Evolutionary conservation across 2,797 vertebrate species (phyloP).

Genomic region (Siniperca scherzeri): DNA sequence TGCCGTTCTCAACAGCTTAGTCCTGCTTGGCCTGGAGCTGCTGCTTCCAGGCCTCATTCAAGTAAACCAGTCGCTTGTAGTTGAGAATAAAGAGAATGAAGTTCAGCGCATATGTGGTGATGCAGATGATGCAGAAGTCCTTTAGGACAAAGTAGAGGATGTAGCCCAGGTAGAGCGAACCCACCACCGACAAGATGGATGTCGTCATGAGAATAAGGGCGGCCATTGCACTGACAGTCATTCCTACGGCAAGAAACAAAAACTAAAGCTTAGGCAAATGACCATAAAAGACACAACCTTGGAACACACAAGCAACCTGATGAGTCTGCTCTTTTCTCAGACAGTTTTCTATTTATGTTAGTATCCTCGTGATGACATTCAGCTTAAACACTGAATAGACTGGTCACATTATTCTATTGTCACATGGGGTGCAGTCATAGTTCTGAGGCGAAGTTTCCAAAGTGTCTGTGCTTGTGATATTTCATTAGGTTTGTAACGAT

Average conservation of each 20-base stretch:
- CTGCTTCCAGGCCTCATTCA: constrained; percentile 99
- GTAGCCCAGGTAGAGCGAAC: constrained; percentile 98
- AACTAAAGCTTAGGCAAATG: constrained; percentile 63
- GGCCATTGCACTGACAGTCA: constrained; percentile 98
- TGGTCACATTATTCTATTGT: constrained; percentile 41
- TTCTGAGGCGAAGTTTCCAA: constrained; percentile 8
- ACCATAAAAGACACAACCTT: constrained; percentile 16
- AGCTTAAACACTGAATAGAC: constrained; percentile 25
- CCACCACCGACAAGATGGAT: constrained; percentile 96
- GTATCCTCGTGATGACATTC: constrained; percentile 55
- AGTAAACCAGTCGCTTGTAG: constrained; percentile 99
- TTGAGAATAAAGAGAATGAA: constrained; percentile 98
- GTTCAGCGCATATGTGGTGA: constrained; percentile 98
- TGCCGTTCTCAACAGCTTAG: constrained; percentile 78
- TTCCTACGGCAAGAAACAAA: constrained; percentile 87
- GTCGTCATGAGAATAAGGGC: constrained; percentile 98
- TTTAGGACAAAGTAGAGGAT: constrained; percentile 99
- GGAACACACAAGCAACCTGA: constrained; percentile 51
- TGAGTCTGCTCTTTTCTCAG: constrained; percentile 48
- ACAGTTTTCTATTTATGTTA: constrained; percentile 50
- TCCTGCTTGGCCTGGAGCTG: constrained; percentile 96
- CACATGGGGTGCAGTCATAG: constrained; percentile 60
- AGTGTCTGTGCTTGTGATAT: not conserved
- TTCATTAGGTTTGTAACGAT: not conserved
- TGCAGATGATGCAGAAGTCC: constrained; percentile 97